These are phyloP conservation scores for Pseudococcus jackbeardsleyi DNA, from an alignment of 2,888 invertebrate species.

Conservation along the genomic window DNA sequence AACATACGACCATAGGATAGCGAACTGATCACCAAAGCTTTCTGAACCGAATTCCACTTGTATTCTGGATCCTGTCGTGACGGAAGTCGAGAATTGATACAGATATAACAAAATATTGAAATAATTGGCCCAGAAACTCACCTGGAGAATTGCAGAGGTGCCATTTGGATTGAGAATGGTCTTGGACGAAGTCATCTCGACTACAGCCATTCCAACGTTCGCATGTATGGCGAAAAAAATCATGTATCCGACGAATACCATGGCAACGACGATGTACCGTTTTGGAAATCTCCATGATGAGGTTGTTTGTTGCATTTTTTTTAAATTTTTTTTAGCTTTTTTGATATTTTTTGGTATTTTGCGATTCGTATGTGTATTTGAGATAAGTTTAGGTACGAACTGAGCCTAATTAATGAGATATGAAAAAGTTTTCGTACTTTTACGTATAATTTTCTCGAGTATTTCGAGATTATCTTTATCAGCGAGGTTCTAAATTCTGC, in stretches of 20 bases:
- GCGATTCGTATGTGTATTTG: too few species aligned
- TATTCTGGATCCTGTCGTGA: not conserved
- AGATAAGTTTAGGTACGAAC: too few species aligned
- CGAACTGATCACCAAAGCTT: not conserved
- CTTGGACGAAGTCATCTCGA: not conserved
- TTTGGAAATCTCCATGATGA: not conserved
- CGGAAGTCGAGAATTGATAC: too few species aligned
- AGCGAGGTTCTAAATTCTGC: too few species aligned
- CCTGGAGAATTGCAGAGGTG: not conserved
- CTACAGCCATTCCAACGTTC: not conserved
- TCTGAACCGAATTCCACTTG: not conserved
- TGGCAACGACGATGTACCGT: not conserved
- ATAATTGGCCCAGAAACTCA: not conserved
- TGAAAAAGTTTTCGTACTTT: too few species aligned
- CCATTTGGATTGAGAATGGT: not conserved
- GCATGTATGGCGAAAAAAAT: constrained; percentile 4
- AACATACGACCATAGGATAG: not conserved
- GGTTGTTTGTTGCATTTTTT: not conserved
- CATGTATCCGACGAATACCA: not conserved
- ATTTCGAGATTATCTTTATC: too few species aligned
- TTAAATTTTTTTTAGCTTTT: not conserved
- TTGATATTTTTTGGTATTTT: not conserved
- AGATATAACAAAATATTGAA: not conserved
- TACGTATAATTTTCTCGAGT: too few species aligned
- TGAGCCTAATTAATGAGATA: too few species aligned